Conservation (phyloP, 2,113 vertebrate genomes). For the Thomomys bottae region DNA sequence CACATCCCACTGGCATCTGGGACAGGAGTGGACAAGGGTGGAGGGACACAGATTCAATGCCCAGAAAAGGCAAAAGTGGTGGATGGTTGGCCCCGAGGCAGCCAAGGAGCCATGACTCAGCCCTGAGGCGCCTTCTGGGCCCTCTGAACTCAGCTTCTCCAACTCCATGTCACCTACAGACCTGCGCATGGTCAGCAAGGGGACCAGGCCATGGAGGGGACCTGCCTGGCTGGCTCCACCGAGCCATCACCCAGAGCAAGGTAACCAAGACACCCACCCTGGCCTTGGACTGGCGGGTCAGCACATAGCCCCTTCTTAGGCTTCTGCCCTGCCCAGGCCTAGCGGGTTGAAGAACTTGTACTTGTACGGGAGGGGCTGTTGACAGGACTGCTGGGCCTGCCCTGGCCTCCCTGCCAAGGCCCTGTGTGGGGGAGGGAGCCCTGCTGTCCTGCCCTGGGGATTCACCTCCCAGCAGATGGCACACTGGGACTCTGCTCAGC, state of each 20-base stretch:
- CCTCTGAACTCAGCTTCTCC: no score
- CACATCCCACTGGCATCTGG: neutral
- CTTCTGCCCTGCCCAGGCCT: neutral
- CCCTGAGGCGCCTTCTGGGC: neutral
- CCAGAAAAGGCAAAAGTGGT: neutral
- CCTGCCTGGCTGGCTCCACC: no score
- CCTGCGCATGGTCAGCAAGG: neutral
- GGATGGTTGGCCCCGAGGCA: neutral
- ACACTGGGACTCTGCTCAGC: neutral
- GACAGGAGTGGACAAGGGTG: neutral
- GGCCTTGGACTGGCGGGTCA: no score
- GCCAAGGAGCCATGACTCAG: neutral
- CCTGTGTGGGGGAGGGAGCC: neutral
- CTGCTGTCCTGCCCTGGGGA: neutral
- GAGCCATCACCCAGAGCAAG: neutral
- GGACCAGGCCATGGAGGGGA: neutral
- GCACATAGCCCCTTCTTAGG: no score
- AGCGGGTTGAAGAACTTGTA: rapidly evolving
- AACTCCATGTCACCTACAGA: neutral
- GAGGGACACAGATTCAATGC: neutral
- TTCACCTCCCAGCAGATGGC: rapidly evolving
- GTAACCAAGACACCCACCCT: rapidly evolving
- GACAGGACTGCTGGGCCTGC: neutral
- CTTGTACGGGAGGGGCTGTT: rapidly evolving
- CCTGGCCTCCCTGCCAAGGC: neutral